Conservation (phyloP, 2,113 vertebrate species). For the Bubalus kerabau region DNA sequence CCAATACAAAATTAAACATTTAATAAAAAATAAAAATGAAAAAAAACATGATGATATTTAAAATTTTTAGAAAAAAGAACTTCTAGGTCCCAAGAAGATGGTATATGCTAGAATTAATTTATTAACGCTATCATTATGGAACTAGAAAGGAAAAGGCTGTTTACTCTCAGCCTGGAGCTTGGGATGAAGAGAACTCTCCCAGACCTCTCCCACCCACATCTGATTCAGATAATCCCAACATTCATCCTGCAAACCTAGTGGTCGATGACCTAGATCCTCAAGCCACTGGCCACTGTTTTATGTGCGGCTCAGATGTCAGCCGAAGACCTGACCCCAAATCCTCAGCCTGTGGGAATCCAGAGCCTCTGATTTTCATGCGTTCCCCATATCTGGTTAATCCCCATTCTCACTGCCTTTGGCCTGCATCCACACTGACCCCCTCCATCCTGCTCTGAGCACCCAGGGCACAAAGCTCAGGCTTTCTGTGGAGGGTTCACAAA, state of each 20-base stretch:
- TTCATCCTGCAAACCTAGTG: background rate
- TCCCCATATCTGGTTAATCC: background rate
- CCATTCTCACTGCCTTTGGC: background rate
- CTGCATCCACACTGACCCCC: rapidly evolving
- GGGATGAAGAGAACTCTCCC: background rate
- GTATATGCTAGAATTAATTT: background rate
- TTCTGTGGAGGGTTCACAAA: background rate
- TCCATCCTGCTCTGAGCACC: background rate
- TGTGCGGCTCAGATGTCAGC: background rate
- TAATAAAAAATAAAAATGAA: background rate
- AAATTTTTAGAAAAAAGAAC: background rate
- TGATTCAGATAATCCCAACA: background rate
- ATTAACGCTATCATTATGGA: background rate
- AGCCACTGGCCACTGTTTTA: background rate
- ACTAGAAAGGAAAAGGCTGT: background rate
- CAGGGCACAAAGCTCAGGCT: background rate
- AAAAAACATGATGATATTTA: background rate
- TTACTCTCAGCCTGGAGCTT: background rate
- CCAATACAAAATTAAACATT: background rate
- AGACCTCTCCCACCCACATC: too few relatives aligned
- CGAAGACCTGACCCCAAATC: background rate
- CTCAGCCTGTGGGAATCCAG: background rate
- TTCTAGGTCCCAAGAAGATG: background rate
- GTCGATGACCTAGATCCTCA: rapidly evolving
- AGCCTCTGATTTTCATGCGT: background rate